Percentiles rank a stretch among this genome's conserved stretches.
Conservation (phyloP, 2,888 invertebrate genomes). For the Camponotus fellah region DNA sequence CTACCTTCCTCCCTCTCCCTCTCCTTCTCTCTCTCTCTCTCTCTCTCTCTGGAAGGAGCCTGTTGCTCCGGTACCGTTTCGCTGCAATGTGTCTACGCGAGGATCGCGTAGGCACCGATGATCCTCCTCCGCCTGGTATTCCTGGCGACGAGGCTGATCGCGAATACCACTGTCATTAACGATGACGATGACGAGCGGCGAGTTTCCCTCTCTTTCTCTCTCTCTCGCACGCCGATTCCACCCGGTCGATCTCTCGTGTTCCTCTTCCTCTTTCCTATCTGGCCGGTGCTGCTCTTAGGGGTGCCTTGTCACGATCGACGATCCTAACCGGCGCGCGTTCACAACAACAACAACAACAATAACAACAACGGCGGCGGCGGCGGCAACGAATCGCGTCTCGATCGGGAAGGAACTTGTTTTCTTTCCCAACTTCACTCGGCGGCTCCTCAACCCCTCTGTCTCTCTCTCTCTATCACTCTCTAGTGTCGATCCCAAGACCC, state of each 20-base stretch:
- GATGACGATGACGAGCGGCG: neutral
- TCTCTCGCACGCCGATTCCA: neutral
- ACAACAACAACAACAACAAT: slow-evolving; percentile 62
- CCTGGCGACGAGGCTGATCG: slow-evolving; percentile 27
- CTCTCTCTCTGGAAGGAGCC: slow-evolving; percentile 67
- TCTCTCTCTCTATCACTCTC: slow-evolving; percentile 30
- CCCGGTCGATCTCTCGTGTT: slow-evolving; percentile 4
- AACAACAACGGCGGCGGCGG: slow-evolving; percentile 56
- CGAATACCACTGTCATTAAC: slow-evolving; percentile 16
- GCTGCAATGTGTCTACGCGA: slow-evolving; percentile 69
- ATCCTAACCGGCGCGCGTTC: slow-evolving; percentile 56
- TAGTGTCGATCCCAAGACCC: slow-evolving; percentile 20
- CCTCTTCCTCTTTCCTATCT: slow-evolving; percentile 11
- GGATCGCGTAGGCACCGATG: slow-evolving; percentile 61
- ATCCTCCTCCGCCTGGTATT: slow-evolving; percentile 12
- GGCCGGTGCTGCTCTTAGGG: neutral
- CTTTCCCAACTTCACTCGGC: slow-evolving; percentile 15
- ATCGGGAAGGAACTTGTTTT: slow-evolving; percentile 26
- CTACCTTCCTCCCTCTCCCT: slow-evolving; percentile 67
- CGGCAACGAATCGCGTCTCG: slow-evolving; percentile 53
- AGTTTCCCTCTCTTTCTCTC: neutral
- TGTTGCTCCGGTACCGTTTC: slow-evolving; percentile 74
- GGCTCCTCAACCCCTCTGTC: slow-evolving; percentile 43
- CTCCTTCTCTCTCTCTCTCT: slow-evolving; percentile 55
- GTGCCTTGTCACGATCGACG: slow-evolving; percentile 30